Base-by-base conservation (phyloP, 1,140 invertebrate genomes). In the Tetramorium simillimum region DNA sequence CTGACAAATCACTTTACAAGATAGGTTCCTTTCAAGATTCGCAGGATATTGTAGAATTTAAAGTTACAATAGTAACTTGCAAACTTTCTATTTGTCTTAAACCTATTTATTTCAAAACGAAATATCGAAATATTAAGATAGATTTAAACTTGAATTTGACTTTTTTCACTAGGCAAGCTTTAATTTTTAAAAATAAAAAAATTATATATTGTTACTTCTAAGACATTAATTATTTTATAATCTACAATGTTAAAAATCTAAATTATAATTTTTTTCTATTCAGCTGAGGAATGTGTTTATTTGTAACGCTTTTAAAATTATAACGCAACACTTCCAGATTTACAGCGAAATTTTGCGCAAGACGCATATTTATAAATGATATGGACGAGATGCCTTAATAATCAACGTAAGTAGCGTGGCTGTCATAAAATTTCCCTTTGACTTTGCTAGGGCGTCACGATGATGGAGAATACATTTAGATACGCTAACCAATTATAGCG, bases 381-480 rank as follows among this genome's bases (percentile, higher is more conserved):
- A 78, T 14, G 43, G 43, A 51, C 33, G 51, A 82, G 24, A 10
- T 33, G n/a, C 16, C 4, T 21, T 82, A 72, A 58, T 72, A 72
- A 7, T 81, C 78, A 69, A 70, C 46, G 3, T 18, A 40, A 81
- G 49, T 70, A 69, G 37, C 51, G 12, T 14, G 33, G 21, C 37
- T 40, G 46, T 43, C 65, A 72, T 60, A 73, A 82, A 82, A 82
- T 18, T 72, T 56, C 10, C 24, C 67, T 82, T 82, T 82, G 80
- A 49, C 40, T 73, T 60, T 28, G 7, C 7, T 46, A 40, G 12
- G 40, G 80, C 24, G 80, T 18, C 53, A 28, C 7, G 67, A 82
- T 73, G 80, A 82, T 82, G 80, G 24, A 82, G 67, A 73, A 49
- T 73, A 28, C 37, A 82, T 73, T 82, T 82, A 82, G 80, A 72